Percentiles rank a stretch among this genome's conserved stretches.
phyloP scores from a whole-genome alignment of 2,797 vertebrate species.

The Cryptoprocta ferox region DNA sequence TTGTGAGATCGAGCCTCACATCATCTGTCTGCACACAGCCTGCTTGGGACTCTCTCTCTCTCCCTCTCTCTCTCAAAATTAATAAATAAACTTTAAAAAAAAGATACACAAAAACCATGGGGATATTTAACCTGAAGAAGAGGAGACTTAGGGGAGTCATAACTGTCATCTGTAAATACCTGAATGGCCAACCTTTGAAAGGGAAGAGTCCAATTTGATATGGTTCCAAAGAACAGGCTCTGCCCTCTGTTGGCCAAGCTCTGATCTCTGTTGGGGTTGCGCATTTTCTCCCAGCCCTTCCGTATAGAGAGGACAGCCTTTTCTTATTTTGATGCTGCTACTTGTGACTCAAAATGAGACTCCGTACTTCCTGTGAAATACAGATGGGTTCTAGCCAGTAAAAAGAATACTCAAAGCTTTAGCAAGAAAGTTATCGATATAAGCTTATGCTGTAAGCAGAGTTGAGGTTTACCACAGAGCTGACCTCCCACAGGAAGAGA shows the following conservation, averaged over 20 bases:
- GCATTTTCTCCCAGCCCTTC: background rate
- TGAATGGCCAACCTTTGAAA: background rate
- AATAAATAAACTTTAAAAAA: no score
- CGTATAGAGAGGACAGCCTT: background rate
- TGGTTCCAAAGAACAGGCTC: background rate
- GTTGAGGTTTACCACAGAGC: background rate
- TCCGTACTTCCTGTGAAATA: background rate
- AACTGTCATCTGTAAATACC: background rate
- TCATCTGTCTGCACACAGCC: no score
- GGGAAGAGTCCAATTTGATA: background rate
- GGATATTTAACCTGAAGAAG: background rate
- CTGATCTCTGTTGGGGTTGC: background rate
- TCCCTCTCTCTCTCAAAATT: no score
- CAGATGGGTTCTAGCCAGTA: background rate
- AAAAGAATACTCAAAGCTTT: background rate
- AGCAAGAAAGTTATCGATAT: background rate
- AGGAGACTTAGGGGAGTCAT: background rate
- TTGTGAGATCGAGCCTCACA: no score
- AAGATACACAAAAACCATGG: background rate
- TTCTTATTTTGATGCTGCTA: background rate
- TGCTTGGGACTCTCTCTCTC: no score
- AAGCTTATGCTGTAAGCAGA: background rate
- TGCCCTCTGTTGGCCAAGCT: background rate
- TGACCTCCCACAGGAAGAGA: background rate
- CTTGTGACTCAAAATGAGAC: background rate